Evolutionary conservation across 2,888 invertebrate species (phyloP), one percentile per base, ranked within the genome.

Genomic region (Orthosia gothica): DNA sequence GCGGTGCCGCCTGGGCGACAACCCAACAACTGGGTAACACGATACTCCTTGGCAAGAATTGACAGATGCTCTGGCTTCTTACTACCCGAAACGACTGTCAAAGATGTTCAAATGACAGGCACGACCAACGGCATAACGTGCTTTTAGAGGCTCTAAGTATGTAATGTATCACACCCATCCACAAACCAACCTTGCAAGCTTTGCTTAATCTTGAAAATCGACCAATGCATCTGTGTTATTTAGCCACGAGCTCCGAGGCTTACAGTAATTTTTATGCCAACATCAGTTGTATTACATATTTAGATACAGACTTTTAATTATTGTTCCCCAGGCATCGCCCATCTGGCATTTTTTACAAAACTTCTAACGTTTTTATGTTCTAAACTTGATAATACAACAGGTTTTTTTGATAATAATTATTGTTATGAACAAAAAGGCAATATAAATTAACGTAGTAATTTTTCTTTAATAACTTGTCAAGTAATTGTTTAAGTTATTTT

Each of bases 281-380:
- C 15, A 47, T 61, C 50, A n/a, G 15, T 7, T 45, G 40, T 40
- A 40, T 40, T 40, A 40, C 9, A 3, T 40, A 40, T 9, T 40
- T n/a, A n/a, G 52, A 67, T 50, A 59, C 50, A 45, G 63, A 59
- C 55, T 58, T 76, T 69, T 67, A 72, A 76, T 77, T 63, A 73
- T 68, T 65, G 23, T 18, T 66, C 79, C 86, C 55, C 16, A 40
- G 66, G 50, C 26, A 23, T 50, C n/a, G n/a, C 50, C 65, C 49
- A 62, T 59, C 54, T 52, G 66, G 40, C 15, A 62, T 83, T 81
- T 83, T 79, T 70, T 69, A 9, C 47, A 9, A 69, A 83, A 78
- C 62, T 78, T 72, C 16, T 50, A 66, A 66, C 57, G 57, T 57
- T 73, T 82, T 75, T 62, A 82, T 65, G 72, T 49, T 58, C 20